A percentile compares a stretch with the other conserved stretches of the same genome.
phyloP scores from a whole-genome alignment of 2,888 invertebrate genomes.

The Callinectes sapidus region DNA sequence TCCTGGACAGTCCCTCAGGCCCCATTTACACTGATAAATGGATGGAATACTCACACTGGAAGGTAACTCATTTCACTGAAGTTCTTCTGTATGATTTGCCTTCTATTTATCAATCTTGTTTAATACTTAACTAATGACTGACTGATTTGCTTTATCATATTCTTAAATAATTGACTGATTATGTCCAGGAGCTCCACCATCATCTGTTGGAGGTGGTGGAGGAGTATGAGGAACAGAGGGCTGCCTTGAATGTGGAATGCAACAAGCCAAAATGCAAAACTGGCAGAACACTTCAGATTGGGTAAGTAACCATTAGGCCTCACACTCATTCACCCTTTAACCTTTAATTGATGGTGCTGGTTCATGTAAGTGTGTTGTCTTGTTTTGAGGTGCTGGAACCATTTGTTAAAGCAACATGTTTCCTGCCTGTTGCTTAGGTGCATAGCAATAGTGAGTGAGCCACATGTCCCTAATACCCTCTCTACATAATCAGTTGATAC shows the following conservation, averaged over 20 bases:
- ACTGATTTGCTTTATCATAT: no score
- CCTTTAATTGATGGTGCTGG: no score
- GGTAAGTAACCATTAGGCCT: neutral
- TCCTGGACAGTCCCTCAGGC: conserved; percentile 43
- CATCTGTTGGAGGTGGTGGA: neutral
- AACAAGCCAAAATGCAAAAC: neutral
- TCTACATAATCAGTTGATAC: no score
- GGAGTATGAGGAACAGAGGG: neutral
- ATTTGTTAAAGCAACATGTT: no score
- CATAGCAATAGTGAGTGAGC: no score
- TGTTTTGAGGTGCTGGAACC: no score
- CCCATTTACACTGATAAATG: conserved; percentile 44
- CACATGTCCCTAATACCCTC: no score
- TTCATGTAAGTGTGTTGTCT: no score
- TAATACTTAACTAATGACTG: neutral
- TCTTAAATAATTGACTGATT: no score
- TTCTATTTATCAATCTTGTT: neutral
- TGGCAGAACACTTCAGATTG: neutral
- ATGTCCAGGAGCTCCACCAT: neutral
- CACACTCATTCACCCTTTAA: neutral
- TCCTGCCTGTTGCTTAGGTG: no score
- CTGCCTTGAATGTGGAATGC: neutral
- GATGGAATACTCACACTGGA: conserved; percentile 51
- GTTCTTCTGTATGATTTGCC: neutral
- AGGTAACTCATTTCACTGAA: neutral